phyloP scores from a whole-genome alignment of 1,140 invertebrate genomes.

The Halesus radiatus region DNA sequence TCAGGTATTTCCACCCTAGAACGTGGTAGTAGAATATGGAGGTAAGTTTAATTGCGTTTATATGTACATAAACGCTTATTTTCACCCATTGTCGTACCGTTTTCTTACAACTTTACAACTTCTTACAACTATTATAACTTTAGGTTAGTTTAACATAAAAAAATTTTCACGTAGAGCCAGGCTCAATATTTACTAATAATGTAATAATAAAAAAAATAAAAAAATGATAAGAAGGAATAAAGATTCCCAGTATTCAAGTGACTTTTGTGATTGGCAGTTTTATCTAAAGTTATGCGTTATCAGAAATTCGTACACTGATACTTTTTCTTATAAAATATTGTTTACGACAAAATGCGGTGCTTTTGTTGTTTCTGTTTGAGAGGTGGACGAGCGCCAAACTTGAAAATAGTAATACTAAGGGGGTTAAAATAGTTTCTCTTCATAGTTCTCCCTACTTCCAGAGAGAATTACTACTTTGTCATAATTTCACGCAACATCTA shows the following conservation, averaged over 20 bases:
- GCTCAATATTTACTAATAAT: too few relatives aligned
- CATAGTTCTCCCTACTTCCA: background rate
- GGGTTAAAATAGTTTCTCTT: constrained; percentile 13
- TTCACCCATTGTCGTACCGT: too few relatives aligned
- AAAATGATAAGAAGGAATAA: too few relatives aligned
- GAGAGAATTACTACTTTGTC: background rate
- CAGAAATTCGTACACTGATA: background rate
- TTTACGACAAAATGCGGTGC: background rate
- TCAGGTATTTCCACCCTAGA: too few relatives aligned
- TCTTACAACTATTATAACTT: too few relatives aligned
- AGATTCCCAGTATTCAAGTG: background rate
- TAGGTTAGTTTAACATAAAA: too few relatives aligned
- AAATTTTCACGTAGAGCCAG: too few relatives aligned
- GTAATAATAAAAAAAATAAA: too few relatives aligned
- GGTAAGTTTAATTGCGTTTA: too few relatives aligned
- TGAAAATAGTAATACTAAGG: background rate
- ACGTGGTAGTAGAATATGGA: too few relatives aligned
- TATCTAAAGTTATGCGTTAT: constrained; percentile 3
- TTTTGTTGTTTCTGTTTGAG: constrained; percentile 4
- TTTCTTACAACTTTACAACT: too few relatives aligned
- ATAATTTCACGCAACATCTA: background rate
- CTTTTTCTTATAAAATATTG: background rate
- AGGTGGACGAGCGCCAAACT: constrained; percentile 22
- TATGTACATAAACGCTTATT: too few relatives aligned
- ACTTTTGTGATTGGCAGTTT: background rate